These are phyloP conservation scores for Dipodomys ordii DNA, from an alignment of 2,113 vertebrate species.

Conservation along the genomic window DNA sequence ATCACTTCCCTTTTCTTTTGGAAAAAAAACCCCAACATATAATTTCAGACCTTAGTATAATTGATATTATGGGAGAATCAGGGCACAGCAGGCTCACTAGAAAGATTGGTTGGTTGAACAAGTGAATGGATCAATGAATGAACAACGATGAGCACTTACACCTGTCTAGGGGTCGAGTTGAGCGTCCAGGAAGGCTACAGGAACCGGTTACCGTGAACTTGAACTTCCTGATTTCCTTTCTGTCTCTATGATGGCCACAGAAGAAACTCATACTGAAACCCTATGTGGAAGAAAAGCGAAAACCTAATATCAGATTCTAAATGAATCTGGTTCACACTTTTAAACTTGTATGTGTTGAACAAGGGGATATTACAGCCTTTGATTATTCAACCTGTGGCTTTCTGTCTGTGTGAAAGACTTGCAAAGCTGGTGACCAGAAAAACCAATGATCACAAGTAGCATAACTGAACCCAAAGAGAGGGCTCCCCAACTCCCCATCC, in stretches of 20 bases:
- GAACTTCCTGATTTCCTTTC: slow-evolving; percentile 8
- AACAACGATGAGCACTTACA: neutral
- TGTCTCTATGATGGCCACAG: neutral
- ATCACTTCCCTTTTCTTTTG: slow-evolving; percentile 3
- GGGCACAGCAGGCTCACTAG: neutral
- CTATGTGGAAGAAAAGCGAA: slow-evolving; percentile 57
- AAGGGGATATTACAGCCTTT: neutral
- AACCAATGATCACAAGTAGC: neutral
- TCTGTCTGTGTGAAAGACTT: slow-evolving; percentile 24
- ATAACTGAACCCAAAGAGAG: neutral
- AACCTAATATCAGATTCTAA: slow-evolving; percentile 61
- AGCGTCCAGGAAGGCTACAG: neutral
- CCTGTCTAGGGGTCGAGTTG: neutral
- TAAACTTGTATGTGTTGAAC: neutral
- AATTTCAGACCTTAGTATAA: neutral
- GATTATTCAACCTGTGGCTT: slow-evolving; percentile 56
- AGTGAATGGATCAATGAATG: neutral
- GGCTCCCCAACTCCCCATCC: neutral
- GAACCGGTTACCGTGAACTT: neutral
- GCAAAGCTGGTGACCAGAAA: slow-evolving; percentile 16
- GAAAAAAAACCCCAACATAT: neutral
- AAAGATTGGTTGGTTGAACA: neutral
- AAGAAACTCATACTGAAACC: slow-evolving; percentile 56
- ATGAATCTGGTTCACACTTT: slow-evolving; percentile 56
- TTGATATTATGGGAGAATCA: neutral